Evolutionary conservation across 2,113 vertebrate species (phyloP).

Genomic region (Oceanodroma tethys): DNA sequence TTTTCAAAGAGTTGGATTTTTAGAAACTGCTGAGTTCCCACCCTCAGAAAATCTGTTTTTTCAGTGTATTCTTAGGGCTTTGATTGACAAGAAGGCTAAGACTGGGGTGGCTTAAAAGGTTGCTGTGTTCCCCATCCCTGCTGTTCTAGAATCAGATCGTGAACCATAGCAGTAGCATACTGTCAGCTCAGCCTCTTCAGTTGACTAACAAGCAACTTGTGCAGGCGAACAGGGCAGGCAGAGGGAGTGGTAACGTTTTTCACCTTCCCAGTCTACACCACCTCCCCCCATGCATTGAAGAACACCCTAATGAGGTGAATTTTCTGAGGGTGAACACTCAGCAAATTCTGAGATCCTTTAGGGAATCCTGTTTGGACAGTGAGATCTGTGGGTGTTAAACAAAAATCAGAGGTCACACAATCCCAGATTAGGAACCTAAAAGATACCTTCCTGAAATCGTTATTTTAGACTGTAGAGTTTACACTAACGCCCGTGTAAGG

Average conservation of each 20-base stretch:
- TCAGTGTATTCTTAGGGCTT: constrained; percentile 14
- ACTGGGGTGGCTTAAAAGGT: background rate
- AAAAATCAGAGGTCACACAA: background rate
- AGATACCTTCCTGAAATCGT: background rate
- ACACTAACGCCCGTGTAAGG: fast-evolving
- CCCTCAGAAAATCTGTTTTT: constrained; percentile 57
- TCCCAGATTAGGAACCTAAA: background rate
- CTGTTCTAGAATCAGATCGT: background rate
- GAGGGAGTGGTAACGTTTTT: background rate
- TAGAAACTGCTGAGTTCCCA: background rate
- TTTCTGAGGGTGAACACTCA: background rate
- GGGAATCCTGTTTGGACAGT: background rate
- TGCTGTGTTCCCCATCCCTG: background rate
- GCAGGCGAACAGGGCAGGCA: background rate
- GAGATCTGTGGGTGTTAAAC: background rate
- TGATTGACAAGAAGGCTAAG: constrained; percentile 53
- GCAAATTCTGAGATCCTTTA: background rate
- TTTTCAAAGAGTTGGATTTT: background rate
- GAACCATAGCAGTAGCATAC: background rate
- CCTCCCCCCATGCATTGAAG: background rate
- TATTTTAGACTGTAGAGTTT: background rate
- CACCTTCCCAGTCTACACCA: background rate
- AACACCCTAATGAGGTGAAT: background rate
- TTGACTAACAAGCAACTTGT: background rate
- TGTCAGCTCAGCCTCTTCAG: background rate